These are phyloP conservation scores for Teleopsis dalmanni DNA, from an alignment of 1,140 invertebrate genomes.

Conservation along the genomic window DNA sequence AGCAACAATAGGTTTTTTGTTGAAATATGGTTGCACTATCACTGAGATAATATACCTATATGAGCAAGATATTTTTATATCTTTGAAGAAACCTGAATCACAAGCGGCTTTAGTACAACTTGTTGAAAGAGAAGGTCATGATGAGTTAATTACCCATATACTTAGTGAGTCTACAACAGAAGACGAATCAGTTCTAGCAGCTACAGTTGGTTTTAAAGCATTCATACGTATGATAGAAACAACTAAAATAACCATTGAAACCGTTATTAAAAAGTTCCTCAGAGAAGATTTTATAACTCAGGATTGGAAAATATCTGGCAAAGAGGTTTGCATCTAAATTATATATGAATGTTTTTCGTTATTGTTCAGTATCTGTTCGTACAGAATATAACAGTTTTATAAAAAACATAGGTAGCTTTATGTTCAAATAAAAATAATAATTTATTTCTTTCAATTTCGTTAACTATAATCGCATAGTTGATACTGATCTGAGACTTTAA, in stretches of 20 bases:
- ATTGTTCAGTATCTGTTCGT: too few species aligned
- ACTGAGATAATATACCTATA: constrained; percentile 71
- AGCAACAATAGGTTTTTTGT: constrained; percentile 68
- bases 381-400: too few species aligned
- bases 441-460: too few species aligned
- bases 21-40: constrained; percentile 64
- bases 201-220: constrained; percentile 71
- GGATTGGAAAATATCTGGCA: constrained; percentile 58
- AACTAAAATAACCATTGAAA: constrained; percentile 70
- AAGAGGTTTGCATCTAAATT: constrained; percentile 43
- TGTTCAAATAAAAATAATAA: too few species aligned
- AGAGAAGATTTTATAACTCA: constrained; percentile 73
- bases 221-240: constrained; percentile 77
- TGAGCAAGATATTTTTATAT: constrained; percentile 68
- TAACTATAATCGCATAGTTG: too few species aligned
- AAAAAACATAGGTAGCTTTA: too few species aligned
- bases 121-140: constrained; percentile 71
- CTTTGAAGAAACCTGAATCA: constrained; percentile 65
- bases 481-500: too few species aligned
- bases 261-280: constrained; percentile 70
- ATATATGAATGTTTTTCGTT: too few species aligned
- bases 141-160: constrained; percentile 68
- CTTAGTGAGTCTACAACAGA: constrained; percentile 67
- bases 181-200: constrained; percentile 64
- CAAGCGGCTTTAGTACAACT: constrained; percentile 74